Evolutionary conservation across 2,888 invertebrate genomes (phyloP), one percentile per base, ranked within the genome.

Genomic region (Galerucella pusilla): DNA sequence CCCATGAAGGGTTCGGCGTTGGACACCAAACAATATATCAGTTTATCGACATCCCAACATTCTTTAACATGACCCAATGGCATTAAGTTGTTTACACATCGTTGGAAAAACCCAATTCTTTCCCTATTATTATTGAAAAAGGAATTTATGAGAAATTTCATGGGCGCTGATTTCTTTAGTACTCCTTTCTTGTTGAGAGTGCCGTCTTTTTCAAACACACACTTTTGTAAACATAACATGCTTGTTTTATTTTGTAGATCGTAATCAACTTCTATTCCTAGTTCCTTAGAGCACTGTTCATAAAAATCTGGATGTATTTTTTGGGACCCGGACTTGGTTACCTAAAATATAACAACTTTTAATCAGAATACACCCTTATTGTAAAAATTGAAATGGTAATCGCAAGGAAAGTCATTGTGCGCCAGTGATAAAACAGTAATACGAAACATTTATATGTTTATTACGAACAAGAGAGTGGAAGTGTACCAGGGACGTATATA

Each of bases 131-230:
- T 63, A 42, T 10, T 16, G 35, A 63, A 63, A 14, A 63, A 63
- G 1, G 63, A 9, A 14, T 16, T 16, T 6, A 63, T 42, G n/a
- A 63, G 42, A 10, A 7, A 42, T n/a, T 63, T 35, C 35, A 63
- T 35, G 10, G 35, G 6, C 9, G 14, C n/a, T 6, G 63, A 63
- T 63, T 63, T 63, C 42, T 9, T 42, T 16, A 63, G 9, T 35
- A 16, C 9, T 14, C 63, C 63, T 63, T 63, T n/a, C 0, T 35
- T 2, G 42, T 35, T 42, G n/a, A 63, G n/a, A 6, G 63, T 63
- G 14, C 63, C 63, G 12, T 63, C 63, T 63, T 63, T 63, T 63
- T 63, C 63, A 9, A 63, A 63, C 2, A 63, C 63, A 14, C 63
- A 63, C 42, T 42, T 63, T 28, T 63, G 63, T 0, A 63, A 14